Evolutionary conservation across 2,797 vertebrate genomes (phyloP).

Genomic region (Paramormyrops hopkinsi): DNA sequence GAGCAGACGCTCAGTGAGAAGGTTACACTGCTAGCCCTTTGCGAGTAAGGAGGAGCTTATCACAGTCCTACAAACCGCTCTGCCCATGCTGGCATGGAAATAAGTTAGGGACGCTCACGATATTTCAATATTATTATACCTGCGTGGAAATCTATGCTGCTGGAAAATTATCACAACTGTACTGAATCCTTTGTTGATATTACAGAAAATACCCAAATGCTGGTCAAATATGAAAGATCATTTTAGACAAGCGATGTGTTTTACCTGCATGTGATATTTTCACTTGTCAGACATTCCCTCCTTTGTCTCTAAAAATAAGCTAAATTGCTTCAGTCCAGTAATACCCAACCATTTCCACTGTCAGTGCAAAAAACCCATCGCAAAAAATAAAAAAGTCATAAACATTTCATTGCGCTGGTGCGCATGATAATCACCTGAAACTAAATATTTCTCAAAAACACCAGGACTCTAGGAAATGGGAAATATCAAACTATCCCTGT

Average conservation of each 20-base stretch:
- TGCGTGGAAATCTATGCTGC: not conserved
- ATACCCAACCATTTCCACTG: not conserved
- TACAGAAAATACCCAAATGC: not conserved
- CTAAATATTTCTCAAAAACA: not conserved
- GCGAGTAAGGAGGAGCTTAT: not conserved
- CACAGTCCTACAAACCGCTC: not conserved
- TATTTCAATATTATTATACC: not conserved
- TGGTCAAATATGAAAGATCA: not conserved
- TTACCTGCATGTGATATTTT: not conserved
- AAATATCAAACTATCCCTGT: not conserved
- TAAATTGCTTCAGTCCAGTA: not conserved
- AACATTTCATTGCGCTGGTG: not conserved
- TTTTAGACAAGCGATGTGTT: not conserved
- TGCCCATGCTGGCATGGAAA: not conserved
- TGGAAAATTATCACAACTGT: not conserved
- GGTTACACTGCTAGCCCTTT: constrained; percentile 4
- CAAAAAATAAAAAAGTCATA: not conserved
- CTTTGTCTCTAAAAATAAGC: not conserved
- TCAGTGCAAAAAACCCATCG: not conserved
- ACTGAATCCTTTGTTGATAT: not conserved
- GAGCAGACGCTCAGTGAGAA: not conserved
- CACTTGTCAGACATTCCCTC: not conserved
- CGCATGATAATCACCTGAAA: not conserved
- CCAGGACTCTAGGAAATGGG: not conserved
- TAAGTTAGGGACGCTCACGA: not conserved